A percentile compares a stretch with the other conserved stretches of the same genome.
Conservation (phyloP, 2,888 invertebrate species). For the Smittia sp. region DNA sequence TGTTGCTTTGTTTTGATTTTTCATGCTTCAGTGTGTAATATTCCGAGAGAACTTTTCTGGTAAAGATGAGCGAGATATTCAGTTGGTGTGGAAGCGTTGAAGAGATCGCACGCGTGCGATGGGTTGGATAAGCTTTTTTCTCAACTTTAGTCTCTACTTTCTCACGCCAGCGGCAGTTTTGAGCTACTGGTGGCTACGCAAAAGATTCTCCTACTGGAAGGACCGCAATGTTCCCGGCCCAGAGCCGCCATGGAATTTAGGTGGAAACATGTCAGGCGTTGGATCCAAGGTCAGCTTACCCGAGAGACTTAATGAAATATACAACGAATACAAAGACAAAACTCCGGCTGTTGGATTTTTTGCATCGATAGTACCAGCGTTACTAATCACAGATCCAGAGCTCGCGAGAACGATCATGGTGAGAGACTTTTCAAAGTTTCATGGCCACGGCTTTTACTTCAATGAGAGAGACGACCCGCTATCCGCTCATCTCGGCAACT, state of each 20-base stretch:
- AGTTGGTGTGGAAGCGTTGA: no score
- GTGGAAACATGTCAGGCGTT: constrained; percentile 42
- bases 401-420: constrained; percentile 42
- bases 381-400: constrained; percentile 42
- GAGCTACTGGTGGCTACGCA: constrained; percentile 32
- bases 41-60: no score
- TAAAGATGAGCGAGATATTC: no score
- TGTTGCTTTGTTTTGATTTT: no score
- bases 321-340: constrained; percentile 42
- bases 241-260: constrained; percentile 40
- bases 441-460: constrained; percentile 43
- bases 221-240: constrained; percentile 42
- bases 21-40: no score
- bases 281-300: background rate
- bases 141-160: background rate
- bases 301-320: constrained; percentile 30
- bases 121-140: background rate
- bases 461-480: constrained; percentile 43
- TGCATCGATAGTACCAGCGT: constrained; percentile 41
- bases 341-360: constrained; percentile 42
- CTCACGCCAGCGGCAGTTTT: background rate
- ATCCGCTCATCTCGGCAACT: constrained; percentile 43
- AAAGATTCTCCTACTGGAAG: constrained; percentile 41
- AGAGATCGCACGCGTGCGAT: no score
- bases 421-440: constrained; percentile 43